phyloP scores from a whole-genome alignment of 92 coral and sea anemone genomes.

The Porites rus region DNA sequence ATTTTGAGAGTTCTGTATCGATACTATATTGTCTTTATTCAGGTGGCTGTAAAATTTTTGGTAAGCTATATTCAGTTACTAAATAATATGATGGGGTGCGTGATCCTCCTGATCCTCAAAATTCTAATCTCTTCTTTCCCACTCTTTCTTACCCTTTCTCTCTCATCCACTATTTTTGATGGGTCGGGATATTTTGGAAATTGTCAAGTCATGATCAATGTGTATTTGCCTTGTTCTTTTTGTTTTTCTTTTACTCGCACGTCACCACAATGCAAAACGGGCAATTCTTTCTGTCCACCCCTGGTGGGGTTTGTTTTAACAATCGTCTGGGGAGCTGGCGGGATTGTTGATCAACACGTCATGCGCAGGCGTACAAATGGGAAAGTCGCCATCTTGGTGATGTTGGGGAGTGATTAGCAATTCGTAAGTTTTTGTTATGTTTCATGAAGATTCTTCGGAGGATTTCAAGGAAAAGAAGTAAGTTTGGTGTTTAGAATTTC shows the following conservation, averaged over 20 bases:
- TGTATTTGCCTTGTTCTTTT: neutral
- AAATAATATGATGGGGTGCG: too few relatives aligned
- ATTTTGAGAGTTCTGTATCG: too few relatives aligned
- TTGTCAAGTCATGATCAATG: neutral
- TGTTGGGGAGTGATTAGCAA: slow-evolving; percentile 97
- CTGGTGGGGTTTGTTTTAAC: neutral
- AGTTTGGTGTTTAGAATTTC: slow-evolving; percentile 37
- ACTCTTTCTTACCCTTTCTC: too few relatives aligned
- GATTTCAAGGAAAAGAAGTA: slow-evolving; percentile 78
- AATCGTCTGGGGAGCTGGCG: slow-evolving; percentile 25
- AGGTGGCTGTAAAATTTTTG: too few relatives aligned
- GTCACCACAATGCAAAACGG: too few relatives aligned
- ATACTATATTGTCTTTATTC: too few relatives aligned
- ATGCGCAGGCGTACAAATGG: slow-evolving; percentile 77
- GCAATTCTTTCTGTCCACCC: neutral
- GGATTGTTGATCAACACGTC: slow-evolving; percentile 71
- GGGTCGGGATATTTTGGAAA: too few relatives aligned
- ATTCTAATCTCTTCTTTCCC: too few relatives aligned
- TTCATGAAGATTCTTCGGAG: slow-evolving; percentile 87
- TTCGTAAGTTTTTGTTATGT: slow-evolving; percentile 95
- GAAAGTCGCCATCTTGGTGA: slow-evolving; percentile 93
- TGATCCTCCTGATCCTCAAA: too few relatives aligned
- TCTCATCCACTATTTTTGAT: too few relatives aligned
- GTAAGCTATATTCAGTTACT: too few relatives aligned
- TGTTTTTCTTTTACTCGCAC: neutral